Base-by-base conservation (phyloP, 2,113 vertebrate species). In the Arizona elegans region DNA sequence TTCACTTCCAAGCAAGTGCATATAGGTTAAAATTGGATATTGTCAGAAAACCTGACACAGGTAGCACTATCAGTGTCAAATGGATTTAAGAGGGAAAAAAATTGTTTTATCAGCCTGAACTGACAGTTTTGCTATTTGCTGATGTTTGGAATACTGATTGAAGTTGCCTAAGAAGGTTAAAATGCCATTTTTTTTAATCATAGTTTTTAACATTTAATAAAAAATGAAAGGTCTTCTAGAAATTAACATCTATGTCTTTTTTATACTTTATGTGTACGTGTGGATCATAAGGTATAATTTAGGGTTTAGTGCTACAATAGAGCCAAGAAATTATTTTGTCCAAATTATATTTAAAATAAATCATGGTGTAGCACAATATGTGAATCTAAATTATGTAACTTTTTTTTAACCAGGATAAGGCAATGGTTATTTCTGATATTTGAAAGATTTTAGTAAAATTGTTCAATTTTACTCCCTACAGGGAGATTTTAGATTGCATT, bases 21-120 rank as follows among this genome's bases (percentile, higher is more conserved):
- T 3, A 88, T 10, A 56, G n/a, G n/a, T 50, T n/a, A 29, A 53
- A 87, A n/a, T 15, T 54, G 29, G 53, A 87, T 88, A 54, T 88
- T 13, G 7, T 54, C 87, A 55, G 52, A 55, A 21, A 54, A 88
- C 8, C 29, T 38, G 52, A 54, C 87, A 88, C 52, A 88, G 53
- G 17, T 53, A 52, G 11, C 23, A 19, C 12, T 3, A 53, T 52
- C 19, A 29, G 26, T 87, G 86, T 87, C 24, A 53, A 87, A 29
- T 87, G 6, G 24, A 87, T 53, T 29, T 87, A 13, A 52, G 24
- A 43, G 50, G 92, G 50, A 96, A 93, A 96, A 92, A 38, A 12
- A 87, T 70, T 1, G 58, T 75, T 93, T 90, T 91, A 55, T 65
- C 50, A 58, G 33, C 53, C 53, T 8, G 90, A 15, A 26, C 56